Percentiles rank a stretch among this genome's conserved stretches.
phyloP scores from a whole-genome alignment of 2,113 vertebrate genomes.

The Leptobrachium ailaonicum region DNA sequence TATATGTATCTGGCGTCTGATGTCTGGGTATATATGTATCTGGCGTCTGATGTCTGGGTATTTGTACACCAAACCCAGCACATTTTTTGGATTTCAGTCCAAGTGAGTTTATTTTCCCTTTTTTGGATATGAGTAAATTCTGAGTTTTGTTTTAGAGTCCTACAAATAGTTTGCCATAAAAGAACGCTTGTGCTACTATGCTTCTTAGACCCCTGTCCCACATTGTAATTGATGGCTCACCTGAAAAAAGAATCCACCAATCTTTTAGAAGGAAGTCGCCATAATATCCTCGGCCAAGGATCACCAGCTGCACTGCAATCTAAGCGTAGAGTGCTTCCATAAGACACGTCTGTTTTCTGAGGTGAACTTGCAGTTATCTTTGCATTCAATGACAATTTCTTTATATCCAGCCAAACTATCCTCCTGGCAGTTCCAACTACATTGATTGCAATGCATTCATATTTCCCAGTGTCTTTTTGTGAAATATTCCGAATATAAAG shows the following conservation, averaged over 20 bases:
- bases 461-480: conserved; percentile 71
- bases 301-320: conserved; percentile 82
- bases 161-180: too few species aligned
- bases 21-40: too few species aligned
- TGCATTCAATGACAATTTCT: conserved; percentile 65
- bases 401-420: conserved; percentile 66
- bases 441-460: conserved; percentile 81
- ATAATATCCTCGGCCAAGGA: conserved; percentile 84
- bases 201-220: too few species aligned
- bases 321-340: conserved; percentile 74
- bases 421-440: conserved; percentile 73
- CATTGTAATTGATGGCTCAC: conserved; percentile 57
- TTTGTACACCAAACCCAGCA: too few species aligned
- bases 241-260: conserved; percentile 84
- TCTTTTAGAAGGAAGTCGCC: conserved; percentile 86
- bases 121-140: too few species aligned
- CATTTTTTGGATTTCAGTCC: too few species aligned
- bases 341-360: conserved; percentile 74
- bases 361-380: conserved; percentile 78
- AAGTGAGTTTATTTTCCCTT: too few species aligned
- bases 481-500: conserved; percentile 71
- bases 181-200: too few species aligned
- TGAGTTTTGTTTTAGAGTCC: too few species aligned
- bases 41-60: too few species aligned
- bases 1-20: too few species aligned